phyloP scores from a whole-genome alignment of 2,113 vertebrate species.

The Chloropsis hardwickii region DNA sequence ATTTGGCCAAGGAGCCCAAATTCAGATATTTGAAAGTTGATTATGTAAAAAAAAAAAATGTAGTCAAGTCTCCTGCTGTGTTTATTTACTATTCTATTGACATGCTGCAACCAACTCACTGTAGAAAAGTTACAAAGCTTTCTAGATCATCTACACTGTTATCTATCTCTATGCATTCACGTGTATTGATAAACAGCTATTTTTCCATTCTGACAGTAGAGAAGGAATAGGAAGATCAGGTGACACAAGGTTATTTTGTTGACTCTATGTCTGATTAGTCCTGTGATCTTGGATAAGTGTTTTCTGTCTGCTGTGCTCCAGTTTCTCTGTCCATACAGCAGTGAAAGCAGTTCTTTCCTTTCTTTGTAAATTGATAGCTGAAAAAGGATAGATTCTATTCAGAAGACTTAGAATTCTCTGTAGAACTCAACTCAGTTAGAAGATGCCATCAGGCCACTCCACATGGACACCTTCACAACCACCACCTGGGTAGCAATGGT shows the following conservation, averaged over 20 bases:
- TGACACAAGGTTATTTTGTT: neutral
- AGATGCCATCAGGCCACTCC: neutral
- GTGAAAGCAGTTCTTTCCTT: neutral
- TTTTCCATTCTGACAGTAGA: neutral
- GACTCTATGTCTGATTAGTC: neutral
- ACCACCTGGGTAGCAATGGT: neutral
- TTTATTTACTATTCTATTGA: neutral
- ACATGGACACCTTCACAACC: neutral
- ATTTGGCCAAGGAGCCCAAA: neutral
- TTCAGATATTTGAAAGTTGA: neutral
- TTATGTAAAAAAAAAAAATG: neutral
- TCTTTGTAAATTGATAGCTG: neutral
- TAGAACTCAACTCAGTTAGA: neutral
- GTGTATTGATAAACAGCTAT: neutral
- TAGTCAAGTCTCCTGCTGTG: neutral
- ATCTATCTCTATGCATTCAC: neutral
- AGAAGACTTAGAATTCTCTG: neutral
- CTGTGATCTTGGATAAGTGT: neutral
- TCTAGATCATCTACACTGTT: neutral
- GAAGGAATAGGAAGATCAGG: neutral
- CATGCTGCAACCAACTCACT: neutral
- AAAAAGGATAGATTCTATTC: neutral
- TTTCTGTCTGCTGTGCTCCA: neutral
- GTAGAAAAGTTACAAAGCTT: neutral
- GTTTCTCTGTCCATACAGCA: neutral